These are phyloP conservation scores for Opisthograptis luteolata DNA, from an alignment of 2,888 invertebrate species.

Conservation along the genomic window DNA sequence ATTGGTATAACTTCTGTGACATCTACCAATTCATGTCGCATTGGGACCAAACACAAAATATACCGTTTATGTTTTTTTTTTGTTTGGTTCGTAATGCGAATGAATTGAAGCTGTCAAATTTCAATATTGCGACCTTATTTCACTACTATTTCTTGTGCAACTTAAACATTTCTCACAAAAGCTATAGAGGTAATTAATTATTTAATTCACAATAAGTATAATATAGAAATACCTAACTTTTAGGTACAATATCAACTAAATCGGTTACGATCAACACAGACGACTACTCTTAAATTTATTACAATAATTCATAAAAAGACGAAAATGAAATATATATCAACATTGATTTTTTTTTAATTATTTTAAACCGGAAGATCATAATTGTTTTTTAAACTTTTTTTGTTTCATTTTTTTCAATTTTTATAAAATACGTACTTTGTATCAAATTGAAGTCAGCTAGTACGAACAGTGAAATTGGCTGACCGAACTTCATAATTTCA, in stretches of 20 bases:
- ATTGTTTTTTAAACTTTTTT: slow-evolving; percentile 69
- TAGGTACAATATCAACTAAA: slow-evolving; percentile 81
- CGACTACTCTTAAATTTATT: slow-evolving; percentile 79
- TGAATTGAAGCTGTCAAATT: slow-evolving; percentile 52
- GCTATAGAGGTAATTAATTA: slow-evolving; percentile 79
- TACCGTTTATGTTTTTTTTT: slow-evolving; percentile 4
- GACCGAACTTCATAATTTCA: slow-evolving; percentile 67
- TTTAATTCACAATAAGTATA: slow-evolving; percentile 80
- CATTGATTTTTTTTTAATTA: slow-evolving; percentile 63
- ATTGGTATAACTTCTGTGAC: slow-evolving; percentile 28
- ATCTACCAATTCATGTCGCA: slow-evolving; percentile 4
- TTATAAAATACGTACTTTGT: slow-evolving; percentile 82
- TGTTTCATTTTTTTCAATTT: slow-evolving; percentile 59
- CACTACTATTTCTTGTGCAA: slow-evolving; percentile 82
- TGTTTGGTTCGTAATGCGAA: slow-evolving; percentile 3
- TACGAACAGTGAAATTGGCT: slow-evolving; percentile 74
- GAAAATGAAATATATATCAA: slow-evolving; percentile 72
- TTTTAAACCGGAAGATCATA: slow-evolving; percentile 78
- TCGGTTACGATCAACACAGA: slow-evolving; percentile 80
- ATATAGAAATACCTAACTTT: slow-evolving; percentile 79
- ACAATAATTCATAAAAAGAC: slow-evolving; percentile 79
- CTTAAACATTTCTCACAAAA: slow-evolving; percentile 77
- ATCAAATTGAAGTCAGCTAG: slow-evolving; percentile 81
- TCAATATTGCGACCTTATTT: slow-evolving; percentile 52
- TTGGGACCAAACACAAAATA: slow-evolving; percentile 9